Evolutionary conservation across 2,888 invertebrate genomes (phyloP).

Genomic region (Euplexia lucipara): DNA sequence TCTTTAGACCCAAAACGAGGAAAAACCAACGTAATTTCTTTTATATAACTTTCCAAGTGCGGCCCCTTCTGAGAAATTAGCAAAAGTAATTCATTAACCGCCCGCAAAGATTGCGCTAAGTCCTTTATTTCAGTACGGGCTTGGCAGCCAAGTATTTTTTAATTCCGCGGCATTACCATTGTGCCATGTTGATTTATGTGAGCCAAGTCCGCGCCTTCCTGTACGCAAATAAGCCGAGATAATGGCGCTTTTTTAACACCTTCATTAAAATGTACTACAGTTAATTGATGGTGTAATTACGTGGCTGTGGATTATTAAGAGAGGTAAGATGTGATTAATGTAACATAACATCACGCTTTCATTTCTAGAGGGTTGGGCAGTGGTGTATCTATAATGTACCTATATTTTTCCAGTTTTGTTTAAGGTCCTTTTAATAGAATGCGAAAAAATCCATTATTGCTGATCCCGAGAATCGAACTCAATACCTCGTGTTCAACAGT

Average conservation of each 20-base stretch:
- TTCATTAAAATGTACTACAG: conserved; percentile 84
- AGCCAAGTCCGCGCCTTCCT: conserved; percentile 63
- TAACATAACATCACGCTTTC: too few species aligned
- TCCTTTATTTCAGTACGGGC: conserved; percentile 86
- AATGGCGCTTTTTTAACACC: conserved; percentile 87
- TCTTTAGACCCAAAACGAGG: not conserved
- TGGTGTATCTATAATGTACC: too few species aligned
- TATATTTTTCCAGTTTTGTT: too few species aligned
- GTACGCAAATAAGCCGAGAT: conserved; percentile 83
- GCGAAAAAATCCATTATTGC: too few species aligned
- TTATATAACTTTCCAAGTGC: conserved; percentile 64
- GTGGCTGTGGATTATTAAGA: conserved; percentile 28
- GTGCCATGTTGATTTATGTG: conserved; percentile 87
- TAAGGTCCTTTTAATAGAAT: too few species aligned
- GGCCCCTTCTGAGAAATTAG: conserved; percentile 82
- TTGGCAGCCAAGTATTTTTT: conserved; percentile 85
- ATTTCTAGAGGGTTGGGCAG: too few species aligned
- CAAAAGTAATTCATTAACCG: conserved; percentile 90
- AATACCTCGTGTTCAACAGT: too few species aligned
- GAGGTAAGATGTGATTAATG: not conserved
- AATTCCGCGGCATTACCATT: conserved; percentile 89
- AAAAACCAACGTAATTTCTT: not conserved
- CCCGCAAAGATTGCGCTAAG: conserved; percentile 86
- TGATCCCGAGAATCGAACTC: too few species aligned
- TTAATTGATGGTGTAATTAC: conserved; percentile 78